Base-by-base conservation (phyloP, 2,113 vertebrate genomes). In the Xenus cinereus region DNA sequence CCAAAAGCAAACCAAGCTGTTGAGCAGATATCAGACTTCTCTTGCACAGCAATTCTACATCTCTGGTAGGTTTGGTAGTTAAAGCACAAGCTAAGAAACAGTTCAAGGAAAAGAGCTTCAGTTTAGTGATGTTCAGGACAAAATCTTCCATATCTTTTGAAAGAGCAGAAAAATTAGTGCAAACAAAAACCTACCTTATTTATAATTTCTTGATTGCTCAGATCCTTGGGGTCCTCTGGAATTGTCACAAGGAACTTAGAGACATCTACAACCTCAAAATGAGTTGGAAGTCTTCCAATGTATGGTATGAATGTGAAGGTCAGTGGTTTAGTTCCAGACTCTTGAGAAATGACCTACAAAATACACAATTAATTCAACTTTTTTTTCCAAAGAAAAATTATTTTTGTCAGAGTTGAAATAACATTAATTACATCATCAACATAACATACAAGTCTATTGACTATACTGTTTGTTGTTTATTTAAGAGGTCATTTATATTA, bases 281-380 rank as follows among this genome's bases (percentile, higher is more conserved):
- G 97, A 87, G 93, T 97, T 75, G 99, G 99, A 93, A 99, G 98
- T 95, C 53, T 98, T 98, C 98, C 97, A 90, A 98, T 78, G 69
- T 97, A 97, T 30, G 99, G 99, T 69, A 99, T 78, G 66, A 99
- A 99, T 14, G 98, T 99, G 97, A 99, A 99, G 66, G 92, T 91
- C 95, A 98, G 33, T 77, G 98, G 96, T 94, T 98, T 98, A 28
- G 97, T 91, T 96, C 97, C 98, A 96, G 95, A 88, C 84, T 97
- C 98, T 95, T 95, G 96, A 87, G 96, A 96, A 84, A 73, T 93
- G 80, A 96, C 96, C 98, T 98, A 93, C 28, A 97, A 98, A 81
- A 97, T 75, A 97, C 0, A 92, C 21, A 86, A 97, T 81, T 87
- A 93, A 35, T 94, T 89, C 77, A 88, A 80, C 10, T 9, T 75